These are phyloP conservation scores for Myoxocephalus aenaeus DNA, from an alignment of 2,797 vertebrate species.

Conservation along the genomic window DNA sequence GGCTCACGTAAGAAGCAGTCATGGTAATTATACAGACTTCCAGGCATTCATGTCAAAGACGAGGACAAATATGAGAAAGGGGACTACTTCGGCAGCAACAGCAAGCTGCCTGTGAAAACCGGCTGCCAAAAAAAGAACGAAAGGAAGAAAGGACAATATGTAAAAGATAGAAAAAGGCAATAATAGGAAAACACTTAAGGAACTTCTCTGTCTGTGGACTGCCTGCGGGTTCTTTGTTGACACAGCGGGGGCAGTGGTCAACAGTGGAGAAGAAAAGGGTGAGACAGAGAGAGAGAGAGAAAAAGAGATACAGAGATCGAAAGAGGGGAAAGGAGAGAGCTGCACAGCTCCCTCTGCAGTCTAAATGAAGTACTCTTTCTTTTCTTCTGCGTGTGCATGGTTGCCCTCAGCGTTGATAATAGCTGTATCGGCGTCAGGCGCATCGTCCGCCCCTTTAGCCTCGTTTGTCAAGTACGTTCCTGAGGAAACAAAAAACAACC, in stretches of 20 bases:
- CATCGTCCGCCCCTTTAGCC: conserved; percentile 98
- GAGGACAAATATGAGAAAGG: conserved; percentile 61
- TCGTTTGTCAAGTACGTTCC: conserved; percentile 99
- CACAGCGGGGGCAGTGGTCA: conserved; percentile 55
- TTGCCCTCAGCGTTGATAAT: conserved; percentile 99
- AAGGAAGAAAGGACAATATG: conserved; percentile 75
- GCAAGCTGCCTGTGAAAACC: conserved; percentile 87
- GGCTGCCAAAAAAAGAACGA: conserved; percentile 79
- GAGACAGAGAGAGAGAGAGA: conserved; percentile 47
- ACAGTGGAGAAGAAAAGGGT: conserved; percentile 53
- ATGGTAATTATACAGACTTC: conserved; percentile 87
- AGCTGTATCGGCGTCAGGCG: conserved; percentile 97
- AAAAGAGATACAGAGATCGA: conserved; percentile 54
- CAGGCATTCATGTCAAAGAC: conserved; percentile 83
- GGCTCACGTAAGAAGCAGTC: conserved; percentile 72
- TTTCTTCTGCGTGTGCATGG: conserved; percentile 97
- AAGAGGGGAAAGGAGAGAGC: conserved; percentile 60
- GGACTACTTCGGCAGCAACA: conserved; percentile 83
- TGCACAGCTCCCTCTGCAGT: conserved; percentile 80
- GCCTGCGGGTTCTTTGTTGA: conserved; percentile 87
- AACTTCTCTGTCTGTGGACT: conserved; percentile 81
- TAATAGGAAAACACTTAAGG: conserved; percentile 53
- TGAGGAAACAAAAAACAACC: conserved; percentile 69
- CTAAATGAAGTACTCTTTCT: conserved; percentile 99
- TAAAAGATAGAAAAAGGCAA: conserved; percentile 79